phyloP scores from a whole-genome alignment of 1,140 invertebrate genomes.

The Pogonomyrmex californicus region DNA sequence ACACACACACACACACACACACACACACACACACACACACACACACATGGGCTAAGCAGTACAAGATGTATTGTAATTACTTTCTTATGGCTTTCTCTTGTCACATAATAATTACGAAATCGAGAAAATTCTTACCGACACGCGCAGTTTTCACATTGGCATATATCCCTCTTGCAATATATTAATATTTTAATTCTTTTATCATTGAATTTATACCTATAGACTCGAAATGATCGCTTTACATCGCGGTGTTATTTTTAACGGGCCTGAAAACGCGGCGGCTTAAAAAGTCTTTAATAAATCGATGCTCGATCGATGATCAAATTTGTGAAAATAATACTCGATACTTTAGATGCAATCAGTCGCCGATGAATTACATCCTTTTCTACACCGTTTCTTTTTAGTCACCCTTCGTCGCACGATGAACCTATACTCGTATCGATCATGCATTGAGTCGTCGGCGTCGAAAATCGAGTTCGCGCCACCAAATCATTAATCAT shows the following conservation, averaged over 20 bases:
- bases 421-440: slow-evolving; percentile 31
- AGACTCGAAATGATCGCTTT: no score
- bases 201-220: no score
- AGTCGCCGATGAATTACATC: neutral
- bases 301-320: no score
- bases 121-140: neutral
- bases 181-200: no score
- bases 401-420: slow-evolving; percentile 36
- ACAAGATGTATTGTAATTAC: neutral
- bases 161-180: neutral
- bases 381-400: slow-evolving; percentile 40
- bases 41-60: no score
- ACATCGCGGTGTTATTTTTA: no score
- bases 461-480: slow-evolving; percentile 69
- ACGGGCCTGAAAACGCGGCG: no score
- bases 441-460: slow-evolving; percentile 73
- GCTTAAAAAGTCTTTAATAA: no score
- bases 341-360: slow-evolving; percentile 2
- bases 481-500: slow-evolving; percentile 71
- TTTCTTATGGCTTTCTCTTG: neutral
- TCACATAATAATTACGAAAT: neutral
- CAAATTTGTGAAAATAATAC: neutral
- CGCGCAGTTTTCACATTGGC: neutral
- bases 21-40: no score
- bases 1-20: no score